Conservation (phyloP, 2,888 invertebrate species). For the Diplolepis rosae region DNA sequence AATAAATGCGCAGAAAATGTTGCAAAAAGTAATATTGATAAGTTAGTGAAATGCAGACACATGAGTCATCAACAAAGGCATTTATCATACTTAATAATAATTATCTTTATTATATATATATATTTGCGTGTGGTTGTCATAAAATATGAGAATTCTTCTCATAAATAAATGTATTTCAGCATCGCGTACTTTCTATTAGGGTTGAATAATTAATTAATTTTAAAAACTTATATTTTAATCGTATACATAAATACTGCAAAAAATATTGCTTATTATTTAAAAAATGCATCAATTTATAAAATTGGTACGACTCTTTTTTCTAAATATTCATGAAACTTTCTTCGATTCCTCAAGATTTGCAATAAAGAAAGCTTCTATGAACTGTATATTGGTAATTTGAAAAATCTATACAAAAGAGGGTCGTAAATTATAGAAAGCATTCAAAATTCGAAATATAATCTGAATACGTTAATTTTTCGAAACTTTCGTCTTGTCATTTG, state of each 20-base stretch:
- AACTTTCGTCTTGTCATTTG: background rate
- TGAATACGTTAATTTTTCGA: background rate
- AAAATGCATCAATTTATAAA: background rate
- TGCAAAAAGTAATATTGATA: background rate
- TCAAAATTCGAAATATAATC: background rate
- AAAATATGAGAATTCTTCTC: constrained; percentile 24
- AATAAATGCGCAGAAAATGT: constrained; percentile 12
- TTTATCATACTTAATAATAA: constrained; percentile 30
- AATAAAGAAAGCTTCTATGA: too few species aligned
- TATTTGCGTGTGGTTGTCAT: constrained; percentile 24
- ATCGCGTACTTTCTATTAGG: constrained; percentile 22
- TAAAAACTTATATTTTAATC: background rate
- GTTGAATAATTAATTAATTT: constrained; percentile 15
- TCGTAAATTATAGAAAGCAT: background rate
- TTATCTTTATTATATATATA: constrained; percentile 17
- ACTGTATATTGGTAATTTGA: background rate
- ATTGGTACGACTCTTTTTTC: too few species aligned
- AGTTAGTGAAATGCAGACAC: constrained; percentile 16
- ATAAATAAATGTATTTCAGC: constrained; percentile 25
- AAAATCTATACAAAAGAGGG: background rate
- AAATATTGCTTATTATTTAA: background rate
- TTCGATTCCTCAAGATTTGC: background rate
- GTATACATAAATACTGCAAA: background rate
- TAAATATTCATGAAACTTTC: background rate
- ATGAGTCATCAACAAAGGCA: constrained; percentile 8